These are phyloP conservation scores for Samia ricini DNA, from an alignment of 1,140 invertebrate species.

Conservation along the genomic window DNA sequence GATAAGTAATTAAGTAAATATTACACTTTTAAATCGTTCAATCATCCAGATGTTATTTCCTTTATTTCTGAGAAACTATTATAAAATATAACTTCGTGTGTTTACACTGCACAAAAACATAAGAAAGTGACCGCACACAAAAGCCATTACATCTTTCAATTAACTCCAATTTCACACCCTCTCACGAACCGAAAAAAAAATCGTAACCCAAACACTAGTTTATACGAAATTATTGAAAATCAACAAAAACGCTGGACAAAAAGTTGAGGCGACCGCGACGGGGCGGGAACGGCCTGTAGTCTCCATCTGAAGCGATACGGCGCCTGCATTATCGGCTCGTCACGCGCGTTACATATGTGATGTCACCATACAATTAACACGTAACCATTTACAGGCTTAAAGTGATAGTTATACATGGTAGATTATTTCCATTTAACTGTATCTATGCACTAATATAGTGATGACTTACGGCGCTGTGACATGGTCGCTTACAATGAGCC, in stretches of 20 bases:
- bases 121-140: slow-evolving; percentile 66
- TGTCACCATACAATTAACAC: background rate
- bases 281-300: slow-evolving; percentile 19
- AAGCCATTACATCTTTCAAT: slow-evolving; percentile 71
- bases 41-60: background rate
- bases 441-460: too few relatives aligned
- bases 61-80: background rate
- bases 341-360: background rate
- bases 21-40: background rate
- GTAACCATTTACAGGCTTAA: background rate
- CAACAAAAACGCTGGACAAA: slow-evolving; percentile 64
- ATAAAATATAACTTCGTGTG: background rate
- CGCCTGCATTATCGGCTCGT: slow-evolving; percentile 5
- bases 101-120: slow-evolving; percentile 29
- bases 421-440: too few relatives aligned
- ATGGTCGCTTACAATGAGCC: too few relatives aligned
- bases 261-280: slow-evolving; percentile 39
- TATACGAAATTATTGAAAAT: slow-evolving; percentile 73
- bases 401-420: background rate
- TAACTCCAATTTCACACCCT: slow-evolving; percentile 75
- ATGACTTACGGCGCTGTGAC: too few relatives aligned
- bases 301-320: slow-evolving; percentile 20
- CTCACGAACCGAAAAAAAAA: slow-evolving; percentile 77
- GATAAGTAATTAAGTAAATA: background rate
- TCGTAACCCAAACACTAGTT: slow-evolving; percentile 77